Evolutionary conservation across 2,113 vertebrate genomes (phyloP).

Genomic region (Colinus virginianus): DNA sequence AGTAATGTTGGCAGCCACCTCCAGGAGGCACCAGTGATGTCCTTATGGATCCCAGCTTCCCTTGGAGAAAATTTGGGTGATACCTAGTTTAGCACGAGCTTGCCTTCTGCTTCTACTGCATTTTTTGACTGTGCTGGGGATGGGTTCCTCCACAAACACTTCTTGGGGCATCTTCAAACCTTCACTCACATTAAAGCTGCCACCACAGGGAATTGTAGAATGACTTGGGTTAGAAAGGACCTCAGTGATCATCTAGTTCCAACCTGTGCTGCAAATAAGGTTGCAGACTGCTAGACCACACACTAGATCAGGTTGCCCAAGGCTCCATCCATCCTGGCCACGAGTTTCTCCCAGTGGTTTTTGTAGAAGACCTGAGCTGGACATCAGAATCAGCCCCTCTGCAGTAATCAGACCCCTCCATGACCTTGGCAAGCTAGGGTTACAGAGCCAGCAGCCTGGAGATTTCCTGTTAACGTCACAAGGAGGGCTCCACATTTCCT

Average conservation of each 20-base stretch:
- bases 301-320: no score
- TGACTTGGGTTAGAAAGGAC: no score
- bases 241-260: no score
- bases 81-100: background rate
- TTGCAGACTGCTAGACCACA: no score
- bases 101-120: background rate
- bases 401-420: rapidly evolving
- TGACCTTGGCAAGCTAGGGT: background rate
- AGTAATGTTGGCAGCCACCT: background rate
- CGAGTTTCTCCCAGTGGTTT: background rate
- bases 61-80: background rate
- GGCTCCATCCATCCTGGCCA: no score
- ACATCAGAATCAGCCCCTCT: background rate
- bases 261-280: no score
- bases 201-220: background rate
- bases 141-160: background rate
- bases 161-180: background rate
- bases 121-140: background rate
- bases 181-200: background rate
- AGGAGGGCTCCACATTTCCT: constrained; percentile 52
- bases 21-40: background rate
- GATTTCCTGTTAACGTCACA: background rate
- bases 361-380: background rate
- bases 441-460: background rate
- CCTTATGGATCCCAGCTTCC: background rate